Evolutionary conservation across 2,113 vertebrate species (phyloP), one percentile per base, ranked within the genome.

Genomic region (Periophthalmodon schlosseri): DNA sequence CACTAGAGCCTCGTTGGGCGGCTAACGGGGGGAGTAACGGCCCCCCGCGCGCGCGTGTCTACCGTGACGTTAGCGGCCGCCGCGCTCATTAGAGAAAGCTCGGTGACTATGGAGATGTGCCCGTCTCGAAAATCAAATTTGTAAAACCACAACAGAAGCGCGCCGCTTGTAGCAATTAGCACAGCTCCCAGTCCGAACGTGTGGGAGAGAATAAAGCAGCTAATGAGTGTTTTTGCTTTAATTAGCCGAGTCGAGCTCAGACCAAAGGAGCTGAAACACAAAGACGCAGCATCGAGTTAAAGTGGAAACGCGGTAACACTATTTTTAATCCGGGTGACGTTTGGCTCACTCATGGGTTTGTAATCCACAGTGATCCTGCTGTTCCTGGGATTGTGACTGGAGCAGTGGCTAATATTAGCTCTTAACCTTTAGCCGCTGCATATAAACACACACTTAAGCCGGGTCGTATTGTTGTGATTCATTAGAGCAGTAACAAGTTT

Each of bases 351-450:
- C 21, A 69, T 78, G 69, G 76, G n/a, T n/a, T 0, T 67, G 69
- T 83, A 86, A 90, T 86, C 87, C 79, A 12, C 84, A 67, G 46
- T 85, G 47, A 82, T 84, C 83, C 82, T 0, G 74, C 77, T 77
- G 54, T 72, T 88, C 72, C 69, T 78, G 70, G 72, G 60, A 63
- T 16, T 5, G 33, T n/a, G n/a, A 69, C 63, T 39, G 76, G 56
- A 56, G 5, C 44, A 71, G 36, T 64, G 75, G 78, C 86, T 74
- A 84, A 81, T 84, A 72, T 82, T 78, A 80, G 76, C 74, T 12
- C 18, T 20, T 70, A 82, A 75, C 47, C 60, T 54, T 69, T 68
- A 20, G 36, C 34, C 1, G 9, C 34, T 2, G n/a, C n/a, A n/a
- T n/a, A n/a, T n/a, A n/a, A n/a, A n/a, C n/a, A n/a, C n/a, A n/a